Conservation (phyloP, 2,797 vertebrate genomes). For the Rhinogobio ventralis region DNA sequence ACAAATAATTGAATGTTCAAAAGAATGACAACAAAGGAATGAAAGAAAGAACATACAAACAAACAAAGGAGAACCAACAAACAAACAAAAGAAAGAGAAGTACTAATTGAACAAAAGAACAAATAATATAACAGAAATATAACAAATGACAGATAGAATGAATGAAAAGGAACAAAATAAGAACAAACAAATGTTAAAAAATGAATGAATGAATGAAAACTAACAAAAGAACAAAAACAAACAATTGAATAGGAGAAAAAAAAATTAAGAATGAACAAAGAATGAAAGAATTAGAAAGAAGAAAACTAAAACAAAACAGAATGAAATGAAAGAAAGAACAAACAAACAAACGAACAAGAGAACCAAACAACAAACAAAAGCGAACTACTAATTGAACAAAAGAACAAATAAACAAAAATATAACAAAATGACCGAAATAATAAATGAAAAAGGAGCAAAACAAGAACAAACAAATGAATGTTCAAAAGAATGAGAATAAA, state of each 20-base stretch:
- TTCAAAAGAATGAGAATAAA: not conserved
- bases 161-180: not conserved
- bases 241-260: no score
- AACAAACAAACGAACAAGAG: constrained; percentile 18
- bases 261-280: no score
- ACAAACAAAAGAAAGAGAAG: not conserved
- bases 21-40: not conserved
- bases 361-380: not conserved
- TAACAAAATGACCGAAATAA: not conserved
- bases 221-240: not conserved
- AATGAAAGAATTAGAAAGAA: no score
- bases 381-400: not conserved
- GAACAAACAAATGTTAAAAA: not conserved
- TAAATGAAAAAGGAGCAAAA: not conserved
- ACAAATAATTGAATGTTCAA: no score
- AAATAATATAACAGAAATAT: not conserved
- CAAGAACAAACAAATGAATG: not conserved
- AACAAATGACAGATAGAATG: no score
- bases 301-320: no score
- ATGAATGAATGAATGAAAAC: not conserved
- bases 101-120: no score
- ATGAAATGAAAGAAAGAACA: not conserved
- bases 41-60: not conserved
- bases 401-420: not conserved
- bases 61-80: no score